phyloP scores from a whole-genome alignment of 2,797 vertebrate species.

The Danio kyathit region DNA sequence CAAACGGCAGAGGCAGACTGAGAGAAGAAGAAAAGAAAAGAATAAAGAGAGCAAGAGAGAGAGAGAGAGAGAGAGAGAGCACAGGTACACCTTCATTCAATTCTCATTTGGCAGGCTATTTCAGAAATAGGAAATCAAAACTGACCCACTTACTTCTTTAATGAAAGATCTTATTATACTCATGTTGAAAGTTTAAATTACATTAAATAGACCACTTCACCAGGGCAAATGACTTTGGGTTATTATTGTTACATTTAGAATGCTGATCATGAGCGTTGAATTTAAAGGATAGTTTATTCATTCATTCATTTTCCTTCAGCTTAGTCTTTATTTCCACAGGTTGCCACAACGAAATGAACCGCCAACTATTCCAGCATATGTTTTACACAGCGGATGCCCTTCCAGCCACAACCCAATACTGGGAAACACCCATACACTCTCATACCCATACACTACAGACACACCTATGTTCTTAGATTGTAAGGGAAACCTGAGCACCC shows the following conservation, averaged over 20 bases:
- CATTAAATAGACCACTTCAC: background rate
- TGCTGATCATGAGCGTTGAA: background rate
- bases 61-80: background rate
- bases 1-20: background rate
- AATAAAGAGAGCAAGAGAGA: too few relatives aligned
- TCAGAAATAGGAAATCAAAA: constrained; percentile 4
- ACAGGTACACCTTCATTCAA: background rate
- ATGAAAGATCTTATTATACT: background rate
- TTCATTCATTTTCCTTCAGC: too few relatives aligned
- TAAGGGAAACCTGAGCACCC: too few relatives aligned
- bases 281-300: too few relatives aligned
- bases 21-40: background rate
- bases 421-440: too few relatives aligned
- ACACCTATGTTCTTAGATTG: too few relatives aligned
- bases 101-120: background rate
- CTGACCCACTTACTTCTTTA: background rate
- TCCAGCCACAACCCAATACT: too few relatives aligned
- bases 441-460: too few relatives aligned
- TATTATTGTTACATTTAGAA: background rate
- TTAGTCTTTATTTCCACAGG: too few relatives aligned
- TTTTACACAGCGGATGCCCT: too few relatives aligned
- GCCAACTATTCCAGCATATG: too few relatives aligned
- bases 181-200: background rate
- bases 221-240: background rate
- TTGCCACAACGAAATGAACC: too few relatives aligned